Conservation (phyloP, 2,113 vertebrate genomes). For the Rhinolophus sinicus region DNA sequence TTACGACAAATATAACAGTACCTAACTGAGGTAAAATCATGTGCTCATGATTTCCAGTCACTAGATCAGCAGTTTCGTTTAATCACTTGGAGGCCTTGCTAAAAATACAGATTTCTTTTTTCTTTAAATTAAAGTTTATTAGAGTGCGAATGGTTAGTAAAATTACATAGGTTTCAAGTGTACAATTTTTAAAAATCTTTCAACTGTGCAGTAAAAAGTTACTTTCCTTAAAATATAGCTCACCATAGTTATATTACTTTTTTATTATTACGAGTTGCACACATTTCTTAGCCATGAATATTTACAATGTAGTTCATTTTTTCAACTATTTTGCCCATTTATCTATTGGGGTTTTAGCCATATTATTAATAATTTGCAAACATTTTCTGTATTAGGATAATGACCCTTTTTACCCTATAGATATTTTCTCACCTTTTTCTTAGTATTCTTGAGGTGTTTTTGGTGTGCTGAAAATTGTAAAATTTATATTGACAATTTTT, state of each 20-base stretch:
- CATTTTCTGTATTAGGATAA: not conserved
- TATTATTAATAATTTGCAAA: not conserved
- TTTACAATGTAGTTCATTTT: not conserved
- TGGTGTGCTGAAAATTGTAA: not conserved
- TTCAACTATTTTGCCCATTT: not conserved
- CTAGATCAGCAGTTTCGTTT: not conserved
- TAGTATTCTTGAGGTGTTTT: not conserved
- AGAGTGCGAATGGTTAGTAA: no score
- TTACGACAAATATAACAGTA: not conserved
- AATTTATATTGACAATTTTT: not conserved
- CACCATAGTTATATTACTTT: not conserved
- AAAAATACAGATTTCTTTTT: not conserved
- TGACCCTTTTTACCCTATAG: not conserved
- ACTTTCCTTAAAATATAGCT: not conserved
- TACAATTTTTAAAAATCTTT: not conserved
- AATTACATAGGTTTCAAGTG: no score
- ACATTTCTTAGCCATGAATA: not conserved
- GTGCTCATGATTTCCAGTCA: no score
- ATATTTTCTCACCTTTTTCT: not conserved
- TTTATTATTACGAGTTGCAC: not conserved
- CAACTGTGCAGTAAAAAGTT: not conserved
- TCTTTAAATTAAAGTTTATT: no score
- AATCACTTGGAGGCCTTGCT: not conserved
- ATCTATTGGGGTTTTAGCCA: not conserved
- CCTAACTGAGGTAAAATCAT: not conserved